Evolutionary conservation across 2,113 vertebrate genomes (phyloP).

Genomic region (Eurypyga helias): DNA sequence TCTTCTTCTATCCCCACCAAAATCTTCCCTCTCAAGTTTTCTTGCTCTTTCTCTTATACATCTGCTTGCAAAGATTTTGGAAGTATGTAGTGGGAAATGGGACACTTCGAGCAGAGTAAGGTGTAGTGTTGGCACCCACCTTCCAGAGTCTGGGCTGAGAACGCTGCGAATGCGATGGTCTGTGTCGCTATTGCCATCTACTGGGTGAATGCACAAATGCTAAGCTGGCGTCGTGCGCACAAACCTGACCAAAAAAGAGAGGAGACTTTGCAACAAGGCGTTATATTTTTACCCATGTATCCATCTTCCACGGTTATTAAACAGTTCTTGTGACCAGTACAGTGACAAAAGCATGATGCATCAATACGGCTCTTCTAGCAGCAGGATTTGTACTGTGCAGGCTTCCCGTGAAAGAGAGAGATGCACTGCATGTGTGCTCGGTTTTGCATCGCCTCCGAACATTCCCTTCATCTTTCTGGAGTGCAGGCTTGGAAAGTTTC

Average conservation of each 20-base stretch:
- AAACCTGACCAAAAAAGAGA: not conserved
- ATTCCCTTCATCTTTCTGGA: not conserved
- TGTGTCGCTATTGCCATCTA: conserved; percentile 15
- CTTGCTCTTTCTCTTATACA: not conserved
- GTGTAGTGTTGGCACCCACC: rapidly evolving
- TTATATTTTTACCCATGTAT: not conserved
- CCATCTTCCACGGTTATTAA: not conserved
- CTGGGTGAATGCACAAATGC: not conserved
- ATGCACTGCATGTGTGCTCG: not conserved
- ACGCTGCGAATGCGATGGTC: rapidly evolving
- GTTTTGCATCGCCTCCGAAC: not conserved
- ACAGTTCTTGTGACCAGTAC: not conserved
- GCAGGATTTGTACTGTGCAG: not conserved
- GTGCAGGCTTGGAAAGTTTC: not conserved
- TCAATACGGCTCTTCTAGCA: not conserved
- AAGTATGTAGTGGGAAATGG: not conserved
- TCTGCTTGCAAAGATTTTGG: not conserved
- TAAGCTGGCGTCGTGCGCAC: not conserved
- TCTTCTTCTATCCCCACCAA: not conserved
- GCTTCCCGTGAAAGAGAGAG: not conserved
- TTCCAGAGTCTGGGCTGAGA: rapidly evolving
- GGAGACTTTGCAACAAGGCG: not conserved
- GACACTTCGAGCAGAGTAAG: not conserved
- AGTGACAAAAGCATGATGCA: not conserved
- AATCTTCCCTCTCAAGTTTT: not conserved